Base-by-base conservation (phyloP, 2,113 vertebrate species). In the Cyanoramphus novaezelandiae region DNA sequence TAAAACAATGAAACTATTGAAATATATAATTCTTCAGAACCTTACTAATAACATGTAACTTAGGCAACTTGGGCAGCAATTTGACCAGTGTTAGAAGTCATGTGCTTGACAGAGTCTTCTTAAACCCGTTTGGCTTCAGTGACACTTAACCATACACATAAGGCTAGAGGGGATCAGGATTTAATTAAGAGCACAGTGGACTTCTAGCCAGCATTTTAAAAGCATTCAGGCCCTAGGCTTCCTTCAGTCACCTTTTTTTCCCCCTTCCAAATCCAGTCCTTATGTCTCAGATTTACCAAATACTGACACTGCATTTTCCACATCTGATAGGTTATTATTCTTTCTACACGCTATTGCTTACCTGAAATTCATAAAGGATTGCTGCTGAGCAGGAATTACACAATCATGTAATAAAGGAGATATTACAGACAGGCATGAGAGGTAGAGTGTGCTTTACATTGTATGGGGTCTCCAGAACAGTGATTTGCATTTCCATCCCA, bases 111-210 rank as follows among this genome's bases (percentile, higher is more conserved):
- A 88, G 74, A 79, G 85, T 60, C 24, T 25, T 46, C 67, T 60
- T 23, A 83, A 88, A 46, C 2, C 12, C 37, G 24, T 33, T 31
- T 75, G 83, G 63, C 82, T 88, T 31, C 76, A 60, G 55, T 31
- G 86, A 59, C 85, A 52, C 35, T 91, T 35, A 72, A 28, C n/a
- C 44, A 67, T 33, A 72, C 23, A 18, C 44, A 52, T 37, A 8
- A 19, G 55, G 43, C 67, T 77, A 31, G 79, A 49, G 79, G 43
- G 88, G 71, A 93, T 91, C 85, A 96, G 90, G 82, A 86, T 74
- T 77, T 63, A 74, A 90, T 93, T 74, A 94, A 72, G 63, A 88
- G 59, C 0, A 1, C 46, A 83, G 64, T 6, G 90, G 79, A 90
- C 37, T 41, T 4, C 0, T 2, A 90, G 88, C n/a, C 82, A 79